These are phyloP conservation scores for Ommatoiulus sabulosus DNA, from an alignment of 2,888 invertebrate genomes.

Conservation along the genomic window DNA sequence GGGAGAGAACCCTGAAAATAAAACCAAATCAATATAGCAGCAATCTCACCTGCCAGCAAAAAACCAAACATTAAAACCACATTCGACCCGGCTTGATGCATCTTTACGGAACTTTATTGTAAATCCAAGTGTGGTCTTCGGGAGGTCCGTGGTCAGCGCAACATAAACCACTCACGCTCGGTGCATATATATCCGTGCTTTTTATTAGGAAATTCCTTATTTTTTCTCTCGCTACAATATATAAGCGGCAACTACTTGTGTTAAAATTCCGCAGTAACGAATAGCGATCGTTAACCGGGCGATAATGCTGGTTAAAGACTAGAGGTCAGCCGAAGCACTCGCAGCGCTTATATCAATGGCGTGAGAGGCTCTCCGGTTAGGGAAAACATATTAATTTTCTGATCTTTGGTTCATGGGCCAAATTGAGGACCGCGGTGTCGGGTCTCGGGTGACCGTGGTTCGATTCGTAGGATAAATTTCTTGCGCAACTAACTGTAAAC, in stretches of 20 bases:
- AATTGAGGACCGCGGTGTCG: background rate
- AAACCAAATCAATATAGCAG: too few relatives aligned
- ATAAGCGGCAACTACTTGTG: background rate
- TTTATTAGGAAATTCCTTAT: constrained; percentile 22
- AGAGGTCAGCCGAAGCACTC: constrained; percentile 29
- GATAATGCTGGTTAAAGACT: background rate
- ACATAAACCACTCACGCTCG: background rate
- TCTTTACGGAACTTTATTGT: background rate
- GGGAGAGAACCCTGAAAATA: too few relatives aligned
- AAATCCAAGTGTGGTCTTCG: background rate
- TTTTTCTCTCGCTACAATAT: background rate
- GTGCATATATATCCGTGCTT: background rate
- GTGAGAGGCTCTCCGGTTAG: background rate
- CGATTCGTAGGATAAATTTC: background rate
- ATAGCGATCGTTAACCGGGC: background rate
- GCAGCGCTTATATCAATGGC: background rate
- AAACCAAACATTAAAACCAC: background rate
- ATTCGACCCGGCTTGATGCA: background rate
- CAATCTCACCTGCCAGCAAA: background rate
- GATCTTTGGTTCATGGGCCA: constrained; percentile 9
- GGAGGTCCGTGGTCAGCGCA: background rate
- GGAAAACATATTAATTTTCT: constrained; percentile 2
- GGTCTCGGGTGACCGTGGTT: background rate
- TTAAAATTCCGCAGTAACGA: background rate
- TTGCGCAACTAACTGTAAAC: background rate